Evolutionary conservation across 2,888 invertebrate genomes (phyloP).

Genomic region (Listrodromus nycthemerus): DNA sequence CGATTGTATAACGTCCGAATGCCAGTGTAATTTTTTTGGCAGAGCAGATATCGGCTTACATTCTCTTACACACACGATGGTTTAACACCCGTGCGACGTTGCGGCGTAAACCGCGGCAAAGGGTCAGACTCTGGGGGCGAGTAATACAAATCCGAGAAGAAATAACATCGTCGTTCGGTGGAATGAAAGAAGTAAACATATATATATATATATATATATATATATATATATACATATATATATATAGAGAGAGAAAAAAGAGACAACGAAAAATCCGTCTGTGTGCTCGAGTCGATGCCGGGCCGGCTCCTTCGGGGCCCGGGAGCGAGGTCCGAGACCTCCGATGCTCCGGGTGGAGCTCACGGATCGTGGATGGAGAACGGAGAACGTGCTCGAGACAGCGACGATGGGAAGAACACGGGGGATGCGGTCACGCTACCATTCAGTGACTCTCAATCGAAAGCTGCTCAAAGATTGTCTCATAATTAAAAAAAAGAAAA

Average conservation of each 20-base stretch:
- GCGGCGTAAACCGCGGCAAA: conserved; percentile 23
- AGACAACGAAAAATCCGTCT: conserved; percentile 28
- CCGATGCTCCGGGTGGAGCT: conserved; percentile 56
- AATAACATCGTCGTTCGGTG: conserved; percentile 31
- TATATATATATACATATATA: too few species aligned
- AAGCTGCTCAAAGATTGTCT: not conserved
- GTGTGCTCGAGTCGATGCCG: conserved; percentile 20
- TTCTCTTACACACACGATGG: conserved; percentile 1
- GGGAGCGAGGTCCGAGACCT: conserved; percentile 45
- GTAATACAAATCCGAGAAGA: conserved; percentile 38
- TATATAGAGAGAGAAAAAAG: conserved; percentile 6
- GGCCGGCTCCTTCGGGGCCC: conserved; percentile 38
- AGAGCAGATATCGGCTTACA: not conserved
- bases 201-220: conserved; percentile 6
- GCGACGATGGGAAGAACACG: conserved; percentile 37
- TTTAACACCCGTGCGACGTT: conserved; percentile 35
- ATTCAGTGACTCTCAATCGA: conserved; percentile 65
- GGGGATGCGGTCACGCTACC: conserved; percentile 35
- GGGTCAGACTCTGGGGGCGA: conserved; percentile 4
- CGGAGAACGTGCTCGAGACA: conserved; percentile 45
- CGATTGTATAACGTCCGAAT: conserved; percentile 2
- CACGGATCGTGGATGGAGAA: conserved; percentile 36
- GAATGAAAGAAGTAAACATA: conserved; percentile 15
- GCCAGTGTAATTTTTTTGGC: not conserved
- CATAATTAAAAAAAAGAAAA: not conserved